These are phyloP conservation scores for Lomographa bimaculata DNA, from an alignment of 2,888 invertebrate species.

Conservation along the genomic window DNA sequence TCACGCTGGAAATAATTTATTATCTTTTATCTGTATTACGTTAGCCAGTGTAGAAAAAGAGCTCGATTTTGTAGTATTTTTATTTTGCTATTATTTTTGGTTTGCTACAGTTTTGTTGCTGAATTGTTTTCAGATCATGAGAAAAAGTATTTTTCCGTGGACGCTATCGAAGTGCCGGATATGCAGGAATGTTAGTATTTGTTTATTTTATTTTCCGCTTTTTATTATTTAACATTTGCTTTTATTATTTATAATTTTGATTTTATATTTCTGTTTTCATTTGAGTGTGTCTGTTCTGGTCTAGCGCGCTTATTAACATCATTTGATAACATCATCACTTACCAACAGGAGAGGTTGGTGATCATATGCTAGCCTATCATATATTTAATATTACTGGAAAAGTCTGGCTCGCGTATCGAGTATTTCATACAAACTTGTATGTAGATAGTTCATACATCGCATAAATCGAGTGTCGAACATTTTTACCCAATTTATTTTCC, in stretches of 20 bases:
- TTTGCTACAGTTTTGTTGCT: conserved; percentile 46
- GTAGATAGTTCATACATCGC: too few species aligned
- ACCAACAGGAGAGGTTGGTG: too few species aligned
- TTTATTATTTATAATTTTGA: conserved; percentile 28
- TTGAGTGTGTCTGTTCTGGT: conserved; percentile 1
- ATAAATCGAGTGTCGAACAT: too few species aligned
- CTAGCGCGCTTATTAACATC: background rate
- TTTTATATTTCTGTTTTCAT: conserved; percentile 9
- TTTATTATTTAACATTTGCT: conserved; percentile 35
- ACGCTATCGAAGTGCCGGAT: conserved; percentile 73
- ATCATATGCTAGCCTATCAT: too few species aligned
- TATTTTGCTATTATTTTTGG: conserved; percentile 21
- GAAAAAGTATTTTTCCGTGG: conserved; percentile 68
- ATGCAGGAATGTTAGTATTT: conserved; percentile 79
- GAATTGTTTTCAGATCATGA: conserved; percentile 66
- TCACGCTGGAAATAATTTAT: too few species aligned
- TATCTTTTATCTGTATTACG: too few species aligned
- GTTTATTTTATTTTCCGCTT: conserved; percentile 38
- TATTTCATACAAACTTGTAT: too few species aligned
- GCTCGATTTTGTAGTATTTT: conserved; percentile 28
- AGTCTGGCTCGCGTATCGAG: too few species aligned
- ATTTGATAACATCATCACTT: too few species aligned
- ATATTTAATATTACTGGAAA: too few species aligned
- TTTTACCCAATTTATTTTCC: too few species aligned
- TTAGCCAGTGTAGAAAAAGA: too few species aligned